Conservation (phyloP, 23 tunicate species). For the Ciona savignyi region DNA sequence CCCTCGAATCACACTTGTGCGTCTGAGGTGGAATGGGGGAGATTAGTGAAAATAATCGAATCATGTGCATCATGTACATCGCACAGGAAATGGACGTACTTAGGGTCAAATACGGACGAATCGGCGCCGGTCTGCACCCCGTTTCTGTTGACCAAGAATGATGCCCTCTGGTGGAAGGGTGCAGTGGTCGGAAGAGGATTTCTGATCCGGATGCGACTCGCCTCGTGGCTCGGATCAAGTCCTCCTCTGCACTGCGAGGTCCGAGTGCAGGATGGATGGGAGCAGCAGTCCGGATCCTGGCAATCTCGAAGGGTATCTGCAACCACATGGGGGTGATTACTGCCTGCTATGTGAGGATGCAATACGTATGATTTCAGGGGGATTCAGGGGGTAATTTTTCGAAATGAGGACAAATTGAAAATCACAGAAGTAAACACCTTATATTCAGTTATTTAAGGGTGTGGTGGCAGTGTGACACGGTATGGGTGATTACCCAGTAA, state of each 20-base stretch:
- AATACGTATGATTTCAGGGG: too few relatives aligned
- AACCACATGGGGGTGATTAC: slow-evolving; percentile 22
- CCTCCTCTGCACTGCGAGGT: slow-evolving; percentile 68
- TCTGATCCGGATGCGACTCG: slow-evolving; percentile 21
- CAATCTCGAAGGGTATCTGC: slow-evolving; percentile 83
- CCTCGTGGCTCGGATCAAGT: slow-evolving; percentile 41
- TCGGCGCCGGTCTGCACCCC: slow-evolving; percentile 33
- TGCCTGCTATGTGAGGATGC: too few relatives aligned
- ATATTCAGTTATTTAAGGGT: too few relatives aligned
- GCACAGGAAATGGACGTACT: too few relatives aligned
- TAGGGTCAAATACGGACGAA: slow-evolving; percentile 4
- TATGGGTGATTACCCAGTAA: too few relatives aligned
- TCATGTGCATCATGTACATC: too few relatives aligned
- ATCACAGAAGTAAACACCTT: too few relatives aligned
- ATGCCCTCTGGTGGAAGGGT: slow-evolving; percentile 59
- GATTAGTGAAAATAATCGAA: too few relatives aligned
- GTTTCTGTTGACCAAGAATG: slow-evolving; percentile 30
- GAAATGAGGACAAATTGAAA: too few relatives aligned
- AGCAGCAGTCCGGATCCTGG: slow-evolving; percentile 92
- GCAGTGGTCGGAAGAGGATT: slow-evolving; percentile 35
- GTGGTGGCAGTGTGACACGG: too few relatives aligned
- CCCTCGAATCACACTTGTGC: slow-evolving; percentile 68
- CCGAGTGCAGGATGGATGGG: slow-evolving; percentile 34
- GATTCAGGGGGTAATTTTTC: too few relatives aligned
- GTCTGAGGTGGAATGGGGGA: slow-evolving; percentile 37